Conservation (phyloP, 2,113 vertebrate genomes). For the Lepus americanus region DNA sequence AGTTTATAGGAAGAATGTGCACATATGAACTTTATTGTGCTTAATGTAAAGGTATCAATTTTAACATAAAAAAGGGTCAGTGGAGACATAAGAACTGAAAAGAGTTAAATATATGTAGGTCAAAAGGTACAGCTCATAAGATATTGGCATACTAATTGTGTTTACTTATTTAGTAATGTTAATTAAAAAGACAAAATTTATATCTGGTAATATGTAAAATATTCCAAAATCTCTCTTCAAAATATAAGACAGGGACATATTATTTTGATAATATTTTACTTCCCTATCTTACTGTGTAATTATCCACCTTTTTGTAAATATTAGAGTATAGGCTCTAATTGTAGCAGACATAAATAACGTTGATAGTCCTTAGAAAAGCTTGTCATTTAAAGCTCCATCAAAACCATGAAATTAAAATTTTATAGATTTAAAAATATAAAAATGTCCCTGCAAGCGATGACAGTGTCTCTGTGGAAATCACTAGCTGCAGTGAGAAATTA, state of each 20-base stretch:
- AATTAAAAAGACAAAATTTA: not conserved
- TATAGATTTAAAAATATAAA: conserved; percentile 60
- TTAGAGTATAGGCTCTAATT: conserved; percentile 38
- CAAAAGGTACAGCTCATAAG: not conserved
- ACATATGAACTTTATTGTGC: not conserved
- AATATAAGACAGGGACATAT: not conserved
- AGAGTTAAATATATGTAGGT: not conserved
- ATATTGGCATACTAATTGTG: not conserved
- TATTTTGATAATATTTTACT: conserved; percentile 31
- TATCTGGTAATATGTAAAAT: not conserved
- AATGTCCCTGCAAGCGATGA: conserved; percentile 23
- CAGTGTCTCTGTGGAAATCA: not conserved
- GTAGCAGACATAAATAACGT: conserved; percentile 57
- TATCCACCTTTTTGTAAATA: not conserved
- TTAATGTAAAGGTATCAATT: not conserved
- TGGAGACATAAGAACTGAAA: not conserved
- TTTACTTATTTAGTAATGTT: not conserved
- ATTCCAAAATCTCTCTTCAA: not conserved
- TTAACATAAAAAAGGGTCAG: not conserved
- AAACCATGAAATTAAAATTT: conserved; percentile 34
- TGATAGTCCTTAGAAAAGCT: conserved; percentile 46
- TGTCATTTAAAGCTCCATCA: conserved; percentile 60
- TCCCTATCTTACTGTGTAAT: not conserved
- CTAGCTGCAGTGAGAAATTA: conserved; percentile 24
- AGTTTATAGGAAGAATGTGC: not conserved